A percentile compares a stretch with the other conserved stretches of the same genome.
phyloP scores from a whole-genome alignment of 2,113 vertebrate species.

The Numida meleagris region DNA sequence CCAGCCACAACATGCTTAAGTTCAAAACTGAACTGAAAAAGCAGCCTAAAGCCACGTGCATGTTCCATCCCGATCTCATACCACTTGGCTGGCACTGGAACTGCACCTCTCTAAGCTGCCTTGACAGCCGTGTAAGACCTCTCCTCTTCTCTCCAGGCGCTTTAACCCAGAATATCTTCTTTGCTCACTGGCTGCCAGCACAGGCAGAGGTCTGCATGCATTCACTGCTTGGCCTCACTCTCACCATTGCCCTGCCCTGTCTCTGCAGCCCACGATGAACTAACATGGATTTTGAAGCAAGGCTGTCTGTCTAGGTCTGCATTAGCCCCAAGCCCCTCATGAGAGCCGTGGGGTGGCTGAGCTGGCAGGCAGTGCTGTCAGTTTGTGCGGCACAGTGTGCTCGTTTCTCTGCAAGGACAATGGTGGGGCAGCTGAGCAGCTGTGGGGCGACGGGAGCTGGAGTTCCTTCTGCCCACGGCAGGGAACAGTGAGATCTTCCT shows the following conservation, averaged over 20 bases:
- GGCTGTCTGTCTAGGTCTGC: neutral
- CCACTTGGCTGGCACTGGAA: neutral
- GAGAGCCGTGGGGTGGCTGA: neutral
- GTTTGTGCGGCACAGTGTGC: neutral
- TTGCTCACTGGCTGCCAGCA: neutral
- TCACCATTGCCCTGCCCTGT: neutral
- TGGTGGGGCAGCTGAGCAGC: neutral
- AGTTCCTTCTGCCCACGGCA: neutral
- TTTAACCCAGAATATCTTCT: neutral
- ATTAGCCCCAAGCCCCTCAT: neutral
- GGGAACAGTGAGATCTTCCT: neutral
- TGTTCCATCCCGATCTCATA: neutral
- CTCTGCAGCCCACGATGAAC: neutral
- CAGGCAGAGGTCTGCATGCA: rapidly evolving
- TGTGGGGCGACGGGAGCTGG: neutral
- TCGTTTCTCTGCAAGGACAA: neutral
- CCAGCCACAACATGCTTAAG: neutral
- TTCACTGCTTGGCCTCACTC: neutral
- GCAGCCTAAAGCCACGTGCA: neutral
- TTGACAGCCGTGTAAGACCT: neutral
- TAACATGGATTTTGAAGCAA: neutral
- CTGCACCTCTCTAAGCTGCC: neutral
- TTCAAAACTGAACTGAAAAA: neutral
- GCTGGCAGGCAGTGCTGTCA: neutral
- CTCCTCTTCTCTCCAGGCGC: neutral